These are phyloP conservation scores for Circaetus cinerascens DNA, from an alignment of 2,113 vertebrate species.

Conservation along the genomic window DNA sequence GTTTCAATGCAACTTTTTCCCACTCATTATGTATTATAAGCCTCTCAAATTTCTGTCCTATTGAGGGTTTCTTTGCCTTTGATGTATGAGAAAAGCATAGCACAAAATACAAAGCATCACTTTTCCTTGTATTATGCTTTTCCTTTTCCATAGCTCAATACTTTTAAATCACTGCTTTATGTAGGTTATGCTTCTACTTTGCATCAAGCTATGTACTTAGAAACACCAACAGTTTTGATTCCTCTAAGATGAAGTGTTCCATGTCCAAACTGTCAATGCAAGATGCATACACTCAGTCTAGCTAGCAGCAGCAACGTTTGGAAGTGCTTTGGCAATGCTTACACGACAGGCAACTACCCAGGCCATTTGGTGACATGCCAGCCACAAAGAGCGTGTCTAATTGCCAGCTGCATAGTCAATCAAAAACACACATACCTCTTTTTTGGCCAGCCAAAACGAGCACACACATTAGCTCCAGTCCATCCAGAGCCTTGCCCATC, in stretches of 20 bases:
- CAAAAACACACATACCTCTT: constrained; percentile 34
- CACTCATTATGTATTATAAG: fast-evolving
- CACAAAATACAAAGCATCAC: background rate
- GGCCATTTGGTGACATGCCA: background rate
- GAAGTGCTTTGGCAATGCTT: background rate
- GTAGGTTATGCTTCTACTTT: background rate
- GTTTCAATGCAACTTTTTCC: background rate
- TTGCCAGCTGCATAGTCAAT: background rate
- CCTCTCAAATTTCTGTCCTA: background rate
- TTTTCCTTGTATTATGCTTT: background rate
- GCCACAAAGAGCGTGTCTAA: background rate
- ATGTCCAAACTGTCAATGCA: background rate
- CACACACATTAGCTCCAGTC: constrained; percentile 13
- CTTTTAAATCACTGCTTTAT: background rate
- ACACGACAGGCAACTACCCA: background rate
- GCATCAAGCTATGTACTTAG: background rate
- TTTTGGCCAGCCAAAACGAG: background rate
- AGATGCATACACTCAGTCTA: background rate
- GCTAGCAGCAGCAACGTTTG: background rate
- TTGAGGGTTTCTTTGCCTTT: background rate
- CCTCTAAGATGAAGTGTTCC: background rate
- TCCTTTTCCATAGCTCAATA: background rate
- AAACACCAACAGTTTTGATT: background rate
- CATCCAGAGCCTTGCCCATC: constrained; percentile 14
- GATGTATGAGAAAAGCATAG: background rate